These are phyloP conservation scores for Drosophila recens DNA, from an alignment of 2,888 invertebrate genomes.

Conservation along the genomic window DNA sequence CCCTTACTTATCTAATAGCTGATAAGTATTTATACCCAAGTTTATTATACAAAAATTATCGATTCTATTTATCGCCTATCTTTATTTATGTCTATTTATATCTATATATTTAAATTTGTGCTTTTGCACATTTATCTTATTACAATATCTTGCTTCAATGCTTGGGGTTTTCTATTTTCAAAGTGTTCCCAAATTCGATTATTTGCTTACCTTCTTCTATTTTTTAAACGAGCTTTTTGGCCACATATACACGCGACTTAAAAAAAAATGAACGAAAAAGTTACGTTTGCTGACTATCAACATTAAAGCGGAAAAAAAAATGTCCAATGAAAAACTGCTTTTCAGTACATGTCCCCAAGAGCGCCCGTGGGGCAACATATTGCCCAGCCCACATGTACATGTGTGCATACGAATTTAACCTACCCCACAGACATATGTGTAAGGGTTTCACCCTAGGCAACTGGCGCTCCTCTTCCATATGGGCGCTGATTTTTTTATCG, in stretches of 20 bases:
- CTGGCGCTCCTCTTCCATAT: conserved; percentile 10
- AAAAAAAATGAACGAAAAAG: conserved; percentile 4
- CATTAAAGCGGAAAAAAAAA: conserved; percentile 31
- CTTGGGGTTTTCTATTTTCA: conserved; percentile 25
- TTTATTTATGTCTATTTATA: conserved; percentile 11
- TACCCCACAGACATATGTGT: conserved; percentile 21
- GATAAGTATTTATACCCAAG: conserved; percentile 16
- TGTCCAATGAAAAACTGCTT: conserved; percentile 34
- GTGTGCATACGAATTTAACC: conserved; percentile 6
- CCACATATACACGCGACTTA: not conserved
- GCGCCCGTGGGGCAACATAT: conserved; percentile 8
- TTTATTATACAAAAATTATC: conserved; percentile 23
- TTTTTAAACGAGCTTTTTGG: conserved; percentile 63
- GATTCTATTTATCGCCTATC: conserved; percentile 19
- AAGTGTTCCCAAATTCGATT: conserved; percentile 55
- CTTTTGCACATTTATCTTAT: conserved; percentile 7
- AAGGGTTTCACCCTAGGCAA: conserved; percentile 27
- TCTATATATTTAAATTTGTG: conserved; percentile 27
- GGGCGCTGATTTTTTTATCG: conserved; percentile 25
- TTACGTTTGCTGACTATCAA: conserved; percentile 27
- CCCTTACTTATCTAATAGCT: conserved; percentile 18
- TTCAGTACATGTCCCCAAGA: conserved; percentile 42
- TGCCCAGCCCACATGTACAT: conserved; percentile 23
- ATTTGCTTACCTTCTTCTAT: conserved; percentile 63
- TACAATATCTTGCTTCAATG: conserved; percentile 18